A percentile compares a stretch with the other conserved stretches of the same genome.
Conservation (phyloP, 1,140 invertebrate genomes). For the Pentalonia nigronervosa region DNA sequence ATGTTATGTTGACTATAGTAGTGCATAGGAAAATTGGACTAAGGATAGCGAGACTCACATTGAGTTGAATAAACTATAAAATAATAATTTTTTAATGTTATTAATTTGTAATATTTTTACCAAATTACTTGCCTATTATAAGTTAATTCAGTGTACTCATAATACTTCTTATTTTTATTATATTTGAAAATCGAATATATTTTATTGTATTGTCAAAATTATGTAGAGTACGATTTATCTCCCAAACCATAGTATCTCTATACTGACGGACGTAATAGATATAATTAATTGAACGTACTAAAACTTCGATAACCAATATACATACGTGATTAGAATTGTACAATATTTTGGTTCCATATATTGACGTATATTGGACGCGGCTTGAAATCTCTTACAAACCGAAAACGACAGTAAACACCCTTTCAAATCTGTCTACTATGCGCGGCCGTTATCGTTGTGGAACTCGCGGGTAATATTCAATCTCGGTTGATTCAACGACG, state of each 20-base stretch:
- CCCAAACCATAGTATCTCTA: not conserved
- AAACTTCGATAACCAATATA: too few relatives aligned
- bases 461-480: not conserved
- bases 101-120: not conserved
- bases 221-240: not conserved
- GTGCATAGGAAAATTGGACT: not conserved
- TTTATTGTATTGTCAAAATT: not conserved
- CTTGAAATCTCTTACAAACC: too few relatives aligned
- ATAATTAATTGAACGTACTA: too few relatives aligned
- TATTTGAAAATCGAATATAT: not conserved
- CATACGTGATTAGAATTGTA: not conserved
- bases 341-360: not conserved
- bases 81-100: too few relatives aligned
- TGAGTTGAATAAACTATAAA: not conserved
- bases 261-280: not conserved
- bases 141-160: not conserved
- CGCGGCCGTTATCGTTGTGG: not conserved
- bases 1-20: not conserved
- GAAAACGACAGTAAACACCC: not conserved
- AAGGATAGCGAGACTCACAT: not conserved
- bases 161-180: not conserved
- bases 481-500: not conserved
- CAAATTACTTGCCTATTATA: not conserved
- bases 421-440: not conserved
- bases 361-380: too few relatives aligned